Conservation (phyloP, 1,140 invertebrate species). For the Stenopsyche tienmushanensis region DNA sequence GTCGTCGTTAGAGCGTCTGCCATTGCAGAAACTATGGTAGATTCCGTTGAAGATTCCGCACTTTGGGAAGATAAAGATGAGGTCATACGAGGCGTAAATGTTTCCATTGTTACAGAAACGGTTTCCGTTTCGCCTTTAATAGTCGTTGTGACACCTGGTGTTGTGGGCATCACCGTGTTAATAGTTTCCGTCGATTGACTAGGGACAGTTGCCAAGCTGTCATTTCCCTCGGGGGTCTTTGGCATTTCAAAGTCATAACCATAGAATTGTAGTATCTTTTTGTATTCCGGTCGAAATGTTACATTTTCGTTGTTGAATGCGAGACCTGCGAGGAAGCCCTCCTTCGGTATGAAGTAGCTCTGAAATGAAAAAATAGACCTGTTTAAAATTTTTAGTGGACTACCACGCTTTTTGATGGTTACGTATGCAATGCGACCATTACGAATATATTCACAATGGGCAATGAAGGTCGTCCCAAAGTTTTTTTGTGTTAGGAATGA, state of each 20-base stretch:
- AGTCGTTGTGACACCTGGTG: constrained; percentile 5
- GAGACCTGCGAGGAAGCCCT: constrained; percentile 75
- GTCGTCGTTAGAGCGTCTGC: constrained; percentile 41
- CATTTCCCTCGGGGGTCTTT: constrained; percentile 22
- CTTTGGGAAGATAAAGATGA: constrained; percentile 37
- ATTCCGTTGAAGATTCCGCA: constrained; percentile 29
- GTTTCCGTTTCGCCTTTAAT: neutral
- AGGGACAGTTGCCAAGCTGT: constrained; percentile 28
- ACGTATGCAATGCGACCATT: neutral
- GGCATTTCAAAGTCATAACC: constrained; percentile 67
- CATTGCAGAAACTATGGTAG: constrained; percentile 39
- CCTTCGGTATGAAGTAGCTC: constrained; percentile 78
- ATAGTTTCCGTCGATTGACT: constrained; percentile 40
- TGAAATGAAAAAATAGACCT: constrained; percentile 51
- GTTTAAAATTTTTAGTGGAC: too few relatives aligned
- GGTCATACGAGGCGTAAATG: constrained; percentile 41
- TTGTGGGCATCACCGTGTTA: constrained; percentile 36
- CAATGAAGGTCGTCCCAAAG: constrained; percentile 5
- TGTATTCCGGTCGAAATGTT: constrained; percentile 67
- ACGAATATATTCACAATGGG: constrained; percentile 15
- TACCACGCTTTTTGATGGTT: too few relatives aligned
- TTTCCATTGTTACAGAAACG: constrained; percentile 17
- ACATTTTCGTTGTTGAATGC: constrained; percentile 76
- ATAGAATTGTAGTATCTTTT: constrained; percentile 71
- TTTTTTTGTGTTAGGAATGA: constrained; percentile 20